Conservation (phyloP, 2,888 invertebrate species). For the Philonicus albiceps region DNA sequence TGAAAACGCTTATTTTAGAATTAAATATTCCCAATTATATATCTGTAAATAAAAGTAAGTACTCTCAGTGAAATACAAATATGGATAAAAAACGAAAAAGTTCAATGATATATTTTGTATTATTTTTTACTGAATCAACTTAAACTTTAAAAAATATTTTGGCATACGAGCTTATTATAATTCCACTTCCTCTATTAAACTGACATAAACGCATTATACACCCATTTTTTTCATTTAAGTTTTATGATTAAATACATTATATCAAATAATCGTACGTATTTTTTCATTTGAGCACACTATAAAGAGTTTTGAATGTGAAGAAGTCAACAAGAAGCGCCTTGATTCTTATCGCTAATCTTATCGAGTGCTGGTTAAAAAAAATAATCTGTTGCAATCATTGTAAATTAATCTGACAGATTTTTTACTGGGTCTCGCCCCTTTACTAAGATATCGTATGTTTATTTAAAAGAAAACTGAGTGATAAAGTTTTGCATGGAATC, state of each 20-base stretch:
- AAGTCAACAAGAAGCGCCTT: not conserved
- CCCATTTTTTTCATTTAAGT: not conserved
- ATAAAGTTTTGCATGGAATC: not conserved
- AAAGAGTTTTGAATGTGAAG: not conserved
- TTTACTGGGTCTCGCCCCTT: not conserved
- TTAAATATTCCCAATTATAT: too few species aligned
- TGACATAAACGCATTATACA: not conserved
- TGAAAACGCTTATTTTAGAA: too few species aligned
- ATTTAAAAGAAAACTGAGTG: not conserved
- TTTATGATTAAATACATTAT: not conserved
- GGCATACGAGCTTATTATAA: too few species aligned
- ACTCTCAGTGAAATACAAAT: too few species aligned
- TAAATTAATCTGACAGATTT: slow-evolving; percentile 11
- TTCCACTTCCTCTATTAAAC: not conserved
- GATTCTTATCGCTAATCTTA: slow-evolving; percentile 10
- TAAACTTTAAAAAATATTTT: too few species aligned
- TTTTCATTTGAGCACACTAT: not conserved
- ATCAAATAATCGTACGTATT: not conserved
- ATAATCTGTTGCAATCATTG: slow-evolving; percentile 23
- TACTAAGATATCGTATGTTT: not conserved
- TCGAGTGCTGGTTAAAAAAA: not conserved
- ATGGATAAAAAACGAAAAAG: too few species aligned
- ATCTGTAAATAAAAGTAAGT: too few species aligned
- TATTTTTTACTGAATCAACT: too few species aligned
- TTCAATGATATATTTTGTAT: too few species aligned